A percentile compares a stretch with the other conserved stretches of the same genome.
Conservation (phyloP, 2,888 invertebrate genomes). For the Sphaerophoria rueppellii region DNA sequence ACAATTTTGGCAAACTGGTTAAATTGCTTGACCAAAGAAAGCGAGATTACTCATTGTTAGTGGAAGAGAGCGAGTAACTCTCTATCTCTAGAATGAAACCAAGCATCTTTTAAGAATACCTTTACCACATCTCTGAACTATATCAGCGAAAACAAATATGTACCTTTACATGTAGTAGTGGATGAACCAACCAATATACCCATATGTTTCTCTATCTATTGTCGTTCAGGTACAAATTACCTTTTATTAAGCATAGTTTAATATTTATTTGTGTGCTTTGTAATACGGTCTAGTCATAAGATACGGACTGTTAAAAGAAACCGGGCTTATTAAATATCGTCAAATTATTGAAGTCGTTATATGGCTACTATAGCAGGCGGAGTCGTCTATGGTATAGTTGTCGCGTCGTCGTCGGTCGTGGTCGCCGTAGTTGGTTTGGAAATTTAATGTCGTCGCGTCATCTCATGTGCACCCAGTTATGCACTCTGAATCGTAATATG, state of each 20-base stretch:
- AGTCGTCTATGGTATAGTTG: neutral
- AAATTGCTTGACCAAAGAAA: no score
- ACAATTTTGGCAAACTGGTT: constrained; percentile 16
- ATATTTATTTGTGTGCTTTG: constrained; percentile 2
- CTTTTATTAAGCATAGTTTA: neutral
- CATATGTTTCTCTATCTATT: constrained; percentile 9
- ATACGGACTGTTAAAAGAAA: constrained; percentile 32
- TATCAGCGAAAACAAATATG: no score
- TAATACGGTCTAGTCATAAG: constrained; percentile 55
- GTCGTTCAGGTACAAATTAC: constrained; percentile 48
- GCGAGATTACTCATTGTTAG: no score
- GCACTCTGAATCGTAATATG: constrained; percentile 51
- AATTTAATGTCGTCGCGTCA: neutral
- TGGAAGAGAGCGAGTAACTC: no score
- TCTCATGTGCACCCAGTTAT: neutral
- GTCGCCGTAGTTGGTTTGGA: neutral
- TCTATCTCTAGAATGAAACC: no score
- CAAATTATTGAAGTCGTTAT: constrained; percentile 24
- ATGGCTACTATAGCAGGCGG: neutral
- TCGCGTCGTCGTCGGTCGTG: constrained; percentile 6
- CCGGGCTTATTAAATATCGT: constrained; percentile 37
- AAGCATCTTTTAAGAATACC: no score
- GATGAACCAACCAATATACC: neutral
- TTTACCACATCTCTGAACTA: no score
- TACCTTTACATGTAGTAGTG: neutral